Conservation (phyloP, 35 echinoderm and acorn worm genomes). For the Ophiothrix spiculata region DNA sequence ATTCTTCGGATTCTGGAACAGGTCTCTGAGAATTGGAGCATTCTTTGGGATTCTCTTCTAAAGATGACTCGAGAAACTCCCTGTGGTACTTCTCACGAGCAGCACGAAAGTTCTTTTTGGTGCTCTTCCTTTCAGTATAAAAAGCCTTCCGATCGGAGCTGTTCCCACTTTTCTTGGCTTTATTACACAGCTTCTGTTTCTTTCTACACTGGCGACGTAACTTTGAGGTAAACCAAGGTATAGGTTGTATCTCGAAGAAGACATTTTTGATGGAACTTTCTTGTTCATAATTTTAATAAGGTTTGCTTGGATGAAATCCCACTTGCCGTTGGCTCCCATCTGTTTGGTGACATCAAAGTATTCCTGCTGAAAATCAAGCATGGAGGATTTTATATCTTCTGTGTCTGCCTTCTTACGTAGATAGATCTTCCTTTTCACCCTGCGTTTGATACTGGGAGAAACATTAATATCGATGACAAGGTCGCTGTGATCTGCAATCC, state of each 20-base stretch:
- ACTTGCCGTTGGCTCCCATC: conserved; percentile 7
- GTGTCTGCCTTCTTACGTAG: conserved; percentile 1
- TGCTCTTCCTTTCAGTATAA: background rate
- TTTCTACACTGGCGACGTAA: background rate
- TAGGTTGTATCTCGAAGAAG: conserved; percentile 16
- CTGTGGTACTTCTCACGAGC: background rate
- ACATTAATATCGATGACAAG: background rate
- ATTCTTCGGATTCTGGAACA: conserved; percentile 17
- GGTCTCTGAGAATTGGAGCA: too few relatives aligned
- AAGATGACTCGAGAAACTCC: background rate
- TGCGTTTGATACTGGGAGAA: background rate
- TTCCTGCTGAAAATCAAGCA: background rate
- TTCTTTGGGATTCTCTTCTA: background rate
- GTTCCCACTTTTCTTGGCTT: background rate
- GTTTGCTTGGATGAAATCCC: background rate
- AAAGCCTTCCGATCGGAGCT: background rate
- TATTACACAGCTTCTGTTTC: too few relatives aligned
- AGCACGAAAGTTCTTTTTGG: background rate
- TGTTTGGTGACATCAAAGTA: background rate
- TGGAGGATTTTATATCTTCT: background rate
- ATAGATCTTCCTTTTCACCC: conserved; percentile 5
- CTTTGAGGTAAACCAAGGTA: conserved; percentile 25
- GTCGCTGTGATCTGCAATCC: background rate
- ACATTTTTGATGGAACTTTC: conserved; percentile 7
- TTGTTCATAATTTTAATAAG: conserved; percentile 29